These are phyloP conservation scores for Emydoidea blandingii DNA, from an alignment of 2,797 vertebrate genomes.

Conservation along the genomic window DNA sequence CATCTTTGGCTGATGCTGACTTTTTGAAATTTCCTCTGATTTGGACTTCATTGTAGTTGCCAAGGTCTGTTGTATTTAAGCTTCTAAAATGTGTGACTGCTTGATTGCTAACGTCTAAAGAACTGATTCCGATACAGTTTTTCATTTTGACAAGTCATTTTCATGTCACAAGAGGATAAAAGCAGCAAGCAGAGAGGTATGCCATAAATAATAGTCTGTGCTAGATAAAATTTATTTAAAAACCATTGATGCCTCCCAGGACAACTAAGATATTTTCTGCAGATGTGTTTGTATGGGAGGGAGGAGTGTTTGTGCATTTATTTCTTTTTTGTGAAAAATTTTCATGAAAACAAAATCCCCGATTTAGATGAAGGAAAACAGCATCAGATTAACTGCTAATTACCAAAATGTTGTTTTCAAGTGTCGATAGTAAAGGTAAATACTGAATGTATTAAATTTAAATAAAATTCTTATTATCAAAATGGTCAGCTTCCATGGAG, in stretches of 20 bases:
- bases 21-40: neutral
- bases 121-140: too few relatives aligned
- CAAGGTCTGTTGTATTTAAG: neutral
- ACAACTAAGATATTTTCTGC: neutral
- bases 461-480: neutral
- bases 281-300: neutral
- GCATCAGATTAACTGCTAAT: neutral
- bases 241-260: neutral
- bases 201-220: neutral
- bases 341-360: neutral
- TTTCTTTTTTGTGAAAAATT: neutral
- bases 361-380: neutral
- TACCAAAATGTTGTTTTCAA: neutral
- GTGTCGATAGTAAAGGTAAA: neutral
- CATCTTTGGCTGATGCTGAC: neutral
- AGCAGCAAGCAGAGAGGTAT: neutral
- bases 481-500: neutral
- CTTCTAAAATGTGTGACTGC: neutral
- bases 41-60: neutral
- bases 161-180: neutral
- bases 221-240: neutral
- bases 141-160: neutral
- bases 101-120: neutral
- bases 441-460: neutral
- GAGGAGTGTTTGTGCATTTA: neutral